phyloP scores from a whole-genome alignment of 2,797 vertebrate genomes.

The Eulemur rubriventer region DNA sequence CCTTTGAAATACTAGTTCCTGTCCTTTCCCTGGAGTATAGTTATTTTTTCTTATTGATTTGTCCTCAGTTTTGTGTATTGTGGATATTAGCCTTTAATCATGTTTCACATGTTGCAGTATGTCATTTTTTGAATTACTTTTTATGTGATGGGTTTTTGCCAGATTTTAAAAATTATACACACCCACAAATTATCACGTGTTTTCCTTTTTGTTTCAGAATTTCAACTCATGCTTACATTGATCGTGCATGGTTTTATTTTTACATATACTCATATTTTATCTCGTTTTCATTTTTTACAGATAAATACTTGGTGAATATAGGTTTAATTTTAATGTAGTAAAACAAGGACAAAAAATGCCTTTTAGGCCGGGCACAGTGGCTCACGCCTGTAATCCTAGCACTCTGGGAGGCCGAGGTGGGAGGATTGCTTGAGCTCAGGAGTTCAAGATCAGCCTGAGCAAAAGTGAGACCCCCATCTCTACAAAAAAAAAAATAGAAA shows the following conservation, averaged over 20 bases:
- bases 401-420: too few species aligned
- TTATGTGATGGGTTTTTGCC: background rate
- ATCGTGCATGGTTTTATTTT: background rate
- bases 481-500: too few species aligned
- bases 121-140: background rate
- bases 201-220: constrained; percentile 2
- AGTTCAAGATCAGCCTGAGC: too few species aligned
- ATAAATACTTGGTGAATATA: background rate
- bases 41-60: background rate
- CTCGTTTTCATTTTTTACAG: background rate
- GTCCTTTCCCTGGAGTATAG: background rate
- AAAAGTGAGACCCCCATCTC: too few species aligned
- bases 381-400: too few species aligned
- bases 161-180: background rate
- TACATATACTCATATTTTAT: background rate
- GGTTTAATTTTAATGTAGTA: background rate
- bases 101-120: background rate
- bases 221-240: background rate
- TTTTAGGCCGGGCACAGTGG: too few species aligned
- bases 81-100: background rate
- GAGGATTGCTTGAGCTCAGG: too few species aligned
- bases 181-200: background rate
- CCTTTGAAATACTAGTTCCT: constrained; percentile 29
- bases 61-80: background rate
- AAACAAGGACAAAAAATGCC: background rate